Evolutionary conservation across 2,797 vertebrate species (phyloP).

Genomic region (Tokudaia tokunoshimensis): DNA sequence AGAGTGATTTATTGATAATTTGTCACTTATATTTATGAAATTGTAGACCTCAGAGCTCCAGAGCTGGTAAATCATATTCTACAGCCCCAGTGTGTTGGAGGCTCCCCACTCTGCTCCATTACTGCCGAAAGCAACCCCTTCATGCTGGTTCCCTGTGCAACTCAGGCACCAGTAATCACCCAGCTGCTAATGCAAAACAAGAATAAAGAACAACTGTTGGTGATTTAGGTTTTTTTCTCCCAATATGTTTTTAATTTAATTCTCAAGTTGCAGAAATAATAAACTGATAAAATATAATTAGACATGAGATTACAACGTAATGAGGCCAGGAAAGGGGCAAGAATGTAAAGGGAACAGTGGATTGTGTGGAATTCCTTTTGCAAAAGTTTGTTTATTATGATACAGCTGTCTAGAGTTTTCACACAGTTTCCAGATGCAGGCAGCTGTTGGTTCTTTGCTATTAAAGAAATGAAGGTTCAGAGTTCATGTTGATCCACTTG

Average conservation of each 20-base stretch:
- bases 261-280: constrained; percentile 89
- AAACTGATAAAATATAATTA: constrained; percentile 91
- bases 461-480: constrained; percentile 77
- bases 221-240: constrained; percentile 89
- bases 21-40: constrained; percentile 92
- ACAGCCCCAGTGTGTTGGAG: constrained; percentile 82
- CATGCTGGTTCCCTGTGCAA: constrained; percentile 76
- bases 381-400: constrained; percentile 90
- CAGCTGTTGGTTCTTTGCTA: constrained; percentile 89
- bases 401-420: constrained; percentile 90
- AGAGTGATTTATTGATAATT: constrained; percentile 92
- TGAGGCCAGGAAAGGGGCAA: constrained; percentile 88
- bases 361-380: constrained; percentile 86
- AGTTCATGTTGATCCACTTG: constrained; percentile 88
- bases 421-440: constrained; percentile 90
- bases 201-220: constrained; percentile 86
- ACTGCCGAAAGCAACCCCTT: constrained; percentile 81
- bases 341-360: constrained; percentile 89
- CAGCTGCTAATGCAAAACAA: constrained; percentile 85
- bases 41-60: constrained; percentile 86
- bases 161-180: constrained; percentile 76
- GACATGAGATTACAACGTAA: constrained; percentile 90
- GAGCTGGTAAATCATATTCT: constrained; percentile 90
- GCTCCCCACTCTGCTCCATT: constrained; percentile 50
- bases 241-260: constrained; percentile 90